These are phyloP conservation scores for Caprella mutica DNA, from an alignment of 2,888 invertebrate species.

Conservation along the genomic window DNA sequence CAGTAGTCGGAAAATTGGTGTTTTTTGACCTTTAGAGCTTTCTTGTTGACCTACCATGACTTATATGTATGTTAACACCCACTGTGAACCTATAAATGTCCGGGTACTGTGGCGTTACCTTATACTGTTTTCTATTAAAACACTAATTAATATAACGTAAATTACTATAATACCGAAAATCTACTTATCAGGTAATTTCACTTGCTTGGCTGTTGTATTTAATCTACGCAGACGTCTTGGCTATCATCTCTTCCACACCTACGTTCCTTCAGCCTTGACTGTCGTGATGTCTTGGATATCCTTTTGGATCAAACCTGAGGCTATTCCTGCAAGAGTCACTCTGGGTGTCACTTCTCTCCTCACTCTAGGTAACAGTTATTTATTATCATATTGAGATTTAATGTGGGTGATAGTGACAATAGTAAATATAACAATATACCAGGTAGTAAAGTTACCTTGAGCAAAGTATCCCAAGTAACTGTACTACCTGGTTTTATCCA, in stretches of 20 bases:
- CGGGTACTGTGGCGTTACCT: no score
- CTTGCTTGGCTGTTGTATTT: conserved; percentile 79
- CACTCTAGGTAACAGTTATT: conserved; percentile 53
- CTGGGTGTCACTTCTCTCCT: conserved; percentile 75
- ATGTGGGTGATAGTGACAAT: not conserved
- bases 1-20: no score
- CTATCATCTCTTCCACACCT: conserved; percentile 82
- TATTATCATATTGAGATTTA: not conserved
- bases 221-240: conserved; percentile 69
- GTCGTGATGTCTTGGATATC: conserved; percentile 94
- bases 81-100: no score
- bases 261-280: conserved; percentile 79
- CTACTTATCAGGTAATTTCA: conserved; percentile 71
- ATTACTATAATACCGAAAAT: no score
- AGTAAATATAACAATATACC: not conserved
- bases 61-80: no score
- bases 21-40: no score
- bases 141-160: no score
- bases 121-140: no score
- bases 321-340: conserved; percentile 79
- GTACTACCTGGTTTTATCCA: no score
- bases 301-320: conserved; percentile 89
- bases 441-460: not conserved
- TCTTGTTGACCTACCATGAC: no score
- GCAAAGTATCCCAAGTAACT: no score